Evolutionary conservation across 2,888 invertebrate genomes (phyloP).

Genomic region (Drosophila testacea): DNA sequence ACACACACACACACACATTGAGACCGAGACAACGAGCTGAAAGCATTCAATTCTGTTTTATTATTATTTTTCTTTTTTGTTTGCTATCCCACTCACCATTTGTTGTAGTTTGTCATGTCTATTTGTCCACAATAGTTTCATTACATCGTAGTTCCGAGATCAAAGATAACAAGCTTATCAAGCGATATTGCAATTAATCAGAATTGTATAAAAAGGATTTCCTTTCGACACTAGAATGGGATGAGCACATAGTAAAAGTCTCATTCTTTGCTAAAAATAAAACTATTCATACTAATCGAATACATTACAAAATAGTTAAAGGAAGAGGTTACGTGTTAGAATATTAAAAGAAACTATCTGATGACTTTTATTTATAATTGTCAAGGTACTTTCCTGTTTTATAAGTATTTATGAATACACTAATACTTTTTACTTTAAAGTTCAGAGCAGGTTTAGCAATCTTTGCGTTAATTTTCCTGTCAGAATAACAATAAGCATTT

Average conservation of each 20-base stretch:
- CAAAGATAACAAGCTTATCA: conserved; percentile 25
- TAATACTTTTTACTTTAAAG: neutral
- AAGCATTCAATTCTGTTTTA: conserved; percentile 17
- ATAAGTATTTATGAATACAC: too few species aligned
- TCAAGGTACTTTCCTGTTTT: too few species aligned
- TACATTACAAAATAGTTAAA: too few species aligned
- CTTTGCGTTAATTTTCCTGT: neutral
- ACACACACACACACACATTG: neutral
- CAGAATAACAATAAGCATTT: neutral
- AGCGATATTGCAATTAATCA: conserved; percentile 24
- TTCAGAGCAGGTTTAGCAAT: neutral
- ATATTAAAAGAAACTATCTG: too few species aligned
- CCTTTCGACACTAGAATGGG: neutral
- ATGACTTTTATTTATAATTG: too few species aligned
- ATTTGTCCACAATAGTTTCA: conserved; percentile 10
- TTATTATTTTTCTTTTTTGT: neutral
- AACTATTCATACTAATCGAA: too few species aligned
- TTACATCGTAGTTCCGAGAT: conserved; percentile 15
- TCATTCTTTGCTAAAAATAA: too few species aligned
- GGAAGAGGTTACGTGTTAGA: too few species aligned
- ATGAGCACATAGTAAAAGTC: too few species aligned
- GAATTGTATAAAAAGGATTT: conserved; percentile 3
- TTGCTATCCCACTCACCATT: conserved; percentile 20
- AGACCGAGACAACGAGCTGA: conserved; percentile 8
- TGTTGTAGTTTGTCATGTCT: conserved; percentile 54